Evolutionary conservation across 92 coral and sea anemone genomes (phyloP), one percentile per base, ranked within the genome.

Genomic region (Porites divaricata): DNA sequence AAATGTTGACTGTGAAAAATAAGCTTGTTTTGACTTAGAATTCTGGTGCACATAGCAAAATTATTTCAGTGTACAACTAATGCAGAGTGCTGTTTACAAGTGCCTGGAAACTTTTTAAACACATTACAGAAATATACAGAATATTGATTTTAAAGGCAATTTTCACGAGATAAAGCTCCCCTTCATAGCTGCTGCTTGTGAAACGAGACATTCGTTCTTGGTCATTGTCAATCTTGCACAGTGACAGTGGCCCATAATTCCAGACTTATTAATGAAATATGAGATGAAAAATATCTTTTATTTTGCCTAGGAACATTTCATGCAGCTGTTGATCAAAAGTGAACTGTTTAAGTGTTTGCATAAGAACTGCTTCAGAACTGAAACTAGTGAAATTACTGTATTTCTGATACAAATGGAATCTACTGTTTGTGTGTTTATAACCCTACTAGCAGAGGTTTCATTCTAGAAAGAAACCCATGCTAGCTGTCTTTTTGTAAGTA

Each of bases 261-360:
- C 45, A 70, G 67, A 56, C 53, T 35, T 53, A 51, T 67, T 50
- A 67, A 67, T 67, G 65, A 80, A 54, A 80, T 67, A 53, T 50
- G 68, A 80, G 74, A 80, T 68, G 21, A 11, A 8, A 69, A 63
- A 28, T 17, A 25, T 19, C 21, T 35, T 49, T 48, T 66, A 25
- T 78, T 9, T 19, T 15, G 20, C 62, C 5, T 14, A 12, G 21
- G 17, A 8, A 26, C 35, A 28, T 80, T 54, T 25, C 67, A 52
- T 67, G 20, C 20, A 80, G 76, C 62, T 69, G 56, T 80, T 68
- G 20, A 80, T 80, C 67, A 41, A 79, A 35, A 5, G 45, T 54
- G 84, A 24, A 35, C 66, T 68, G 63, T 51, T 25, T 53, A 15
- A 2, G 9, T 57, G 68, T 80, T 24, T 26, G 67, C 68, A 54